Evolutionary conservation across 2,888 invertebrate species (phyloP).

Genomic region (Tetramorium bicarinatum): DNA sequence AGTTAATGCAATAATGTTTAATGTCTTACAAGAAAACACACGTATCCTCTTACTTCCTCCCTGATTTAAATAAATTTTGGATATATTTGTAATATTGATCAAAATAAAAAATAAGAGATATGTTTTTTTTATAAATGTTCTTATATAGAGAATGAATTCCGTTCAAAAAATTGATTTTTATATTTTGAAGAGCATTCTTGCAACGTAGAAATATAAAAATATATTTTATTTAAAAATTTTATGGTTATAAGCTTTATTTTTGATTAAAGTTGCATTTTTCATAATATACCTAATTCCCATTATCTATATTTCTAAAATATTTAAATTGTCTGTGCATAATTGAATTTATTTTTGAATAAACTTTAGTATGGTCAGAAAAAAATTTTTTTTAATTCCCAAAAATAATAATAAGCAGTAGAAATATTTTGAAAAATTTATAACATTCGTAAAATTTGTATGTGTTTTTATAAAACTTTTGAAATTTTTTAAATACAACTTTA

Average conservation of each 20-base stretch:
- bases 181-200: neutral
- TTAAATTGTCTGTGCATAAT: neutral
- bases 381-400: neutral
- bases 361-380: neutral
- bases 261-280: neutral
- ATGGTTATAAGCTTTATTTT: neutral
- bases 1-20: neutral
- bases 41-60: neutral
- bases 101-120: neutral
- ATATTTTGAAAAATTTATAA: neutral
- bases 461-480: neutral
- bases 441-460: neutral
- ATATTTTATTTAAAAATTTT: neutral
- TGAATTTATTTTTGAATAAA: neutral
- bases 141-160: neutral
- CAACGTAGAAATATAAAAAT: neutral
- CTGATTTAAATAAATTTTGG: neutral
- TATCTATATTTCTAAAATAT: neutral
- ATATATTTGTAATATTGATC: no score
- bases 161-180: neutral
- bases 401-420: neutral
- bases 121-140: conserved; percentile 6
- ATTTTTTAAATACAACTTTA: neutral
- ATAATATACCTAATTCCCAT: no score
- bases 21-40: neutral